Evolutionary conservation across 2,113 vertebrate genomes (phyloP).

Genomic region (Protobothrops mucrosquamatus): DNA sequence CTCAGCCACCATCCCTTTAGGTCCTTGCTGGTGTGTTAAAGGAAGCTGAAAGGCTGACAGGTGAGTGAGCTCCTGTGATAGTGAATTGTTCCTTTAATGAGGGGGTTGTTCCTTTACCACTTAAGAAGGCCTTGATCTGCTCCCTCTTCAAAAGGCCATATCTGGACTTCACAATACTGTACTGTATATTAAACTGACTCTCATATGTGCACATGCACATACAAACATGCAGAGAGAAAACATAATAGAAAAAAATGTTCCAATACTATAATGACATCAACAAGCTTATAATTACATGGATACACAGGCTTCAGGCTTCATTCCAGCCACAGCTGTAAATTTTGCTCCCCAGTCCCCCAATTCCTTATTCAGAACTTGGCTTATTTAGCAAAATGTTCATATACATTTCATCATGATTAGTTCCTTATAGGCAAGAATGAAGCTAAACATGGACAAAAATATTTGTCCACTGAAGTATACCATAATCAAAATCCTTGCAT

Average conservation of each 20-base stretch:
- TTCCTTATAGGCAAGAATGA: background rate
- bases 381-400: background rate
- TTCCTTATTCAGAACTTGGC: background rate
- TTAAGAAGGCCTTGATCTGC: background rate
- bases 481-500: background rate
- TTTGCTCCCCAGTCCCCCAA: background rate
- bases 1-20: background rate
- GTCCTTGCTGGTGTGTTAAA: background rate
- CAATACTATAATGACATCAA: background rate
- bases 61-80: background rate
- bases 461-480: background rate
- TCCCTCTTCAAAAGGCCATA: background rate
- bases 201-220: background rate
- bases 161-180: background rate
- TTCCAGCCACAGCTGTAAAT: background rate
- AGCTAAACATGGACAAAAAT: background rate
- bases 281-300: slow-evolving; percentile 14
- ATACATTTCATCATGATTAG: background rate
- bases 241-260: slow-evolving; percentile 9
- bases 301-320: background rate
- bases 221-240: background rate
- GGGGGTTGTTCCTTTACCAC: background rate
- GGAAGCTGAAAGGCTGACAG: background rate
- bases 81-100: background rate
- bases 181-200: background rate